A percentile compares a stretch with the other conserved stretches of the same genome.
Conservation (phyloP, 1,140 invertebrate species). For the Aphaenogaster ashmeadi region DNA sequence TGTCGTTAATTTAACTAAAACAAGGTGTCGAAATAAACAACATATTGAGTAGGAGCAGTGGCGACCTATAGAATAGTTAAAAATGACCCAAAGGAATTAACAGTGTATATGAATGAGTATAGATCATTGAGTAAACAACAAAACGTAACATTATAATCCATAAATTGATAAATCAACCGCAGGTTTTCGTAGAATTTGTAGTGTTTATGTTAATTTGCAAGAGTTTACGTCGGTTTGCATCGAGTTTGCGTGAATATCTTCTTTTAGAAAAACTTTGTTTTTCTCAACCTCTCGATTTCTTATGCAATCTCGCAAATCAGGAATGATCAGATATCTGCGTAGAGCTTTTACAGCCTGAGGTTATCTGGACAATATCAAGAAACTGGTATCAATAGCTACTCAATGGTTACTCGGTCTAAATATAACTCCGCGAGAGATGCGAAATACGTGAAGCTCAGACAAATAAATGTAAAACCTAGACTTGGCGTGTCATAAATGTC, state of each 20-base stretch:
- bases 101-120: background rate
- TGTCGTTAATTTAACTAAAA: no score
- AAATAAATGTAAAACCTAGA: slow-evolving; percentile 31
- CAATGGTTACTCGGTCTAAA: background rate
- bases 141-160: background rate
- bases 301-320: background rate
- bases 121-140: background rate
- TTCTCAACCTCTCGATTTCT: background rate
- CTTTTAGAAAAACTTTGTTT: background rate
- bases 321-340: background rate
- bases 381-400: slow-evolving; percentile 5
- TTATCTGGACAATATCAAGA: slow-evolving; percentile 41
- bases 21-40: no score
- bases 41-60: no score
- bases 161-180: background rate
- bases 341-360: background rate
- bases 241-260: background rate
- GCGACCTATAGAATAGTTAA: no score
- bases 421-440: slow-evolving; percentile 1
- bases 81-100: no score
- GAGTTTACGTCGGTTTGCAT: slow-evolving; percentile 1
- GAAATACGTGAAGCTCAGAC: background rate
- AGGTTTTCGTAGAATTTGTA: background rate
- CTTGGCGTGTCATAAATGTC: slow-evolving; percentile 1
- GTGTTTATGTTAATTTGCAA: background rate